A percentile compares a stretch with the other conserved stretches of the same genome.
Conservation (phyloP, 2,888 invertebrate species). For the Cancer borealis region DNA sequence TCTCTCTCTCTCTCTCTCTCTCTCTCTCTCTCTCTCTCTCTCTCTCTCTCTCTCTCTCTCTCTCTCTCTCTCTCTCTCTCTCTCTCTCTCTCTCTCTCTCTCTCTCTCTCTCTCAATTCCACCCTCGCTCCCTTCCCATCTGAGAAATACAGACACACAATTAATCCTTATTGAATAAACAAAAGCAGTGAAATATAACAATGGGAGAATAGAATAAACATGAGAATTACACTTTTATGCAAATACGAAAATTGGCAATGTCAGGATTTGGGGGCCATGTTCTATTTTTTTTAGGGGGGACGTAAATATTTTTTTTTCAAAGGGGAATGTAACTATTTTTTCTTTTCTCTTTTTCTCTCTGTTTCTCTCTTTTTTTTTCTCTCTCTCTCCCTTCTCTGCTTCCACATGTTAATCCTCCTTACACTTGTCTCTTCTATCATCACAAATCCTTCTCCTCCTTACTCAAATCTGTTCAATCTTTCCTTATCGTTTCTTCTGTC, state of each 20-base stretch:
- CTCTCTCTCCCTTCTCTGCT: background rate
- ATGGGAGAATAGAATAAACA: background rate
- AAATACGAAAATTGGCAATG: background rate
- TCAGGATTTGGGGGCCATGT: background rate
- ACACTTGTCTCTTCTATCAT: no score
- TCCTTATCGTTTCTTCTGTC: background rate
- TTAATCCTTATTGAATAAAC: background rate
- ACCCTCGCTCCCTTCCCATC: background rate
- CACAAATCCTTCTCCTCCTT: no score
- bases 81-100: conserved; percentile 12
- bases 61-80: background rate
- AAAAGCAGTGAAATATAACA: background rate
- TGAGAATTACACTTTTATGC: conserved; percentile 3
- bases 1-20: background rate
- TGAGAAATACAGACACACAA: background rate
- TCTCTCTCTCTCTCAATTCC: background rate
- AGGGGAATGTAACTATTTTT: background rate
- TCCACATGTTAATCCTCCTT: no score
- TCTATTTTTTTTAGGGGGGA: background rate
- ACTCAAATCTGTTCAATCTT: background rate
- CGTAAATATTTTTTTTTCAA: background rate
- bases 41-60: background rate
- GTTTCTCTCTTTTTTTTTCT: background rate
- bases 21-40: background rate
- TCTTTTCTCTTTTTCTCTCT: background rate